A percentile compares a stretch with the other conserved stretches of the same genome.
These are phyloP conservation scores for Drosophila stalkeri DNA, from an alignment of 2,888 invertebrate species.

Conservation along the genomic window DNA sequence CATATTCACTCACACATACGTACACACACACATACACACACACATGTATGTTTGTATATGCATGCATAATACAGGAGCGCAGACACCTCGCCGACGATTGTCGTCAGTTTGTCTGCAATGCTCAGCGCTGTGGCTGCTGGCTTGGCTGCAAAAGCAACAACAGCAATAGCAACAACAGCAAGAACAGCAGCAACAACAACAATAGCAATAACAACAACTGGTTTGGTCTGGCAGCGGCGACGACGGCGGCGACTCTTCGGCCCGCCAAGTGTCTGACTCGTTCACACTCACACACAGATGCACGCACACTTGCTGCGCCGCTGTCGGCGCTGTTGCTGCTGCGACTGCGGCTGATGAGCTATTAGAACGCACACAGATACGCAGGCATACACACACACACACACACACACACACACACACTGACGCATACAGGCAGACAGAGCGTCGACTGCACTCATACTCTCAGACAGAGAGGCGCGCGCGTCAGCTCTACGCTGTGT, in stretches of 20 bases:
- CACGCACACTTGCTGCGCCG: slow-evolving; percentile 64
- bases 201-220: slow-evolving; percentile 44
- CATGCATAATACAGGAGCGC: slow-evolving; percentile 68
- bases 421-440: slow-evolving; percentile 45
- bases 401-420: background rate
- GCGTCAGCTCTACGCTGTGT: slow-evolving; percentile 28
- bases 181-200: slow-evolving; percentile 27
- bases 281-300: slow-evolving; percentile 57
- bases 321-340: slow-evolving; percentile 29
- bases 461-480: slow-evolving; percentile 62
- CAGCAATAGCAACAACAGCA: slow-evolving; percentile 14
- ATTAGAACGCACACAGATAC: slow-evolving; percentile 55
- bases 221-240: slow-evolving; percentile 48
- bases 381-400: slow-evolving; percentile 7
- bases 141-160: slow-evolving; percentile 44
- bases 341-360: slow-evolving; percentile 55
- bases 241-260: slow-evolving; percentile 43
- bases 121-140: slow-evolving; percentile 61
- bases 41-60: slow-evolving; percentile 30
- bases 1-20: slow-evolving; percentile 24
- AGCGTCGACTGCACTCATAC: slow-evolving; percentile 64
- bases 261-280: slow-evolving; percentile 70
- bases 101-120: slow-evolving; percentile 78
- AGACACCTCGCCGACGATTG: slow-evolving; percentile 80
- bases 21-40: slow-evolving; percentile 14